phyloP scores from a whole-genome alignment of 1,140 invertebrate species.

The Teleopsis dalmanni region DNA sequence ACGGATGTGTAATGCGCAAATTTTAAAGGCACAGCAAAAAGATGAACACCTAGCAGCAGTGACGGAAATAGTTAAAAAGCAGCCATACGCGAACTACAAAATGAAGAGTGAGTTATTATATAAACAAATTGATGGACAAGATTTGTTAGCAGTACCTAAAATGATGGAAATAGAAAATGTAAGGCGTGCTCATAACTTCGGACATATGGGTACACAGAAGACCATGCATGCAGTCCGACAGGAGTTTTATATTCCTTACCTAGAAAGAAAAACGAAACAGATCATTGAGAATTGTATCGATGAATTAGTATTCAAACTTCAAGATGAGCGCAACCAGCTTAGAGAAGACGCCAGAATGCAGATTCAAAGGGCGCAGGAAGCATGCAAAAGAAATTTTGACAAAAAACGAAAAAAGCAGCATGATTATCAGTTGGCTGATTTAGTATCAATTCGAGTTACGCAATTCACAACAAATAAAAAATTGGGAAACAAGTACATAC shows the following conservation, averaged over 20 bases:
- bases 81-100: not conserved
- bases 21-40: slow-evolving; percentile 3
- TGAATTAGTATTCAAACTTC: slow-evolving; percentile 29
- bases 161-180: slow-evolving; percentile 1
- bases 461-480: slow-evolving; percentile 32
- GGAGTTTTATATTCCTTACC: not conserved
- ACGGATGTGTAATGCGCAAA: not conserved
- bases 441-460: slow-evolving; percentile 38
- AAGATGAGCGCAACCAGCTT: slow-evolving; percentile 3
- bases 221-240: not conserved
- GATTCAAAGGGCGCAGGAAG: slow-evolving; percentile 11
- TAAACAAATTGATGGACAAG: not conserved
- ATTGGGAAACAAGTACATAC: slow-evolving; percentile 26
- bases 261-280: slow-evolving; percentile 1
- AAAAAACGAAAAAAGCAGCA: slow-evolving; percentile 20
- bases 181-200: not conserved
- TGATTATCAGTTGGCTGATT: slow-evolving; percentile 27
- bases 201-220: not conserved
- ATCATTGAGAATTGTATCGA: slow-evolving; percentile 41
- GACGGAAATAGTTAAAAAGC: not conserved
- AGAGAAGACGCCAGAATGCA: slow-evolving; percentile 11
- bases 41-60: slow-evolving; percentile 10
- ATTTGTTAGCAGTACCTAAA: not conserved
- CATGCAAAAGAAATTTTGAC: not conserved
- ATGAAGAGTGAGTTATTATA: not conserved